These are phyloP conservation scores for Pipistrellus kuhlii DNA, from an alignment of 2,797 vertebrate species.

Conservation along the genomic window DNA sequence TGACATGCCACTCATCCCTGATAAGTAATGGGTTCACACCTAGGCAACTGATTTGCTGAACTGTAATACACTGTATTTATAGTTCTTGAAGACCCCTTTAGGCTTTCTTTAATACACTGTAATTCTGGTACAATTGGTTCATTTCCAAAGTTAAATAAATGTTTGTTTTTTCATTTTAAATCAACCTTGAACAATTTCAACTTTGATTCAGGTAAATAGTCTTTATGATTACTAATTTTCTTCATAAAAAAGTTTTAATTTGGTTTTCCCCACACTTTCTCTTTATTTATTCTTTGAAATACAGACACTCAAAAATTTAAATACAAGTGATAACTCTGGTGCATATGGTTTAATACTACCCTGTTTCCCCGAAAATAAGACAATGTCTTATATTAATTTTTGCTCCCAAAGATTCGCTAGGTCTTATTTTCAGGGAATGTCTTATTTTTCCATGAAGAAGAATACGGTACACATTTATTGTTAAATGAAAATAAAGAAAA, in stretches of 20 bases:
- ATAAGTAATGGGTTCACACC: neutral
- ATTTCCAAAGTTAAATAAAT: conserved; percentile 6
- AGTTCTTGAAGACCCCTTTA: neutral
- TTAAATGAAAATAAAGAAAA: too few species aligned
- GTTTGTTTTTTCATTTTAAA: conserved; percentile 51
- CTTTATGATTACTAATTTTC: conserved; percentile 49
- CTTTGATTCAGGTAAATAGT: conserved; percentile 18
- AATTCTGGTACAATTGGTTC: neutral
- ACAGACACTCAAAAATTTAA: neutral
- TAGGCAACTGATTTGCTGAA: neutral
- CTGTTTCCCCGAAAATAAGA: too few species aligned
- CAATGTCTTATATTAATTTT: too few species aligned
- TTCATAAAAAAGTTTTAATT: conserved; percentile 17
- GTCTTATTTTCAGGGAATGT: too few species aligned
- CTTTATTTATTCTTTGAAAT: conserved; percentile 10
- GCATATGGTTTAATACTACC: neutral
- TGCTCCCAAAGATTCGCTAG: too few species aligned
- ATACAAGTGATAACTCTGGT: neutral
- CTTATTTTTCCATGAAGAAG: too few species aligned
- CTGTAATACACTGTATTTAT: neutral
- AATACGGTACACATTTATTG: too few species aligned
- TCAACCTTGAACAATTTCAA: conserved; percentile 14
- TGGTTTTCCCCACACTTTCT: neutral
- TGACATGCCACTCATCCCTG: neutral
- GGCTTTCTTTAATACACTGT: neutral